Conservation (phyloP, 64 coral and sea anemone genomes). For the Porites australiensis region DNA sequence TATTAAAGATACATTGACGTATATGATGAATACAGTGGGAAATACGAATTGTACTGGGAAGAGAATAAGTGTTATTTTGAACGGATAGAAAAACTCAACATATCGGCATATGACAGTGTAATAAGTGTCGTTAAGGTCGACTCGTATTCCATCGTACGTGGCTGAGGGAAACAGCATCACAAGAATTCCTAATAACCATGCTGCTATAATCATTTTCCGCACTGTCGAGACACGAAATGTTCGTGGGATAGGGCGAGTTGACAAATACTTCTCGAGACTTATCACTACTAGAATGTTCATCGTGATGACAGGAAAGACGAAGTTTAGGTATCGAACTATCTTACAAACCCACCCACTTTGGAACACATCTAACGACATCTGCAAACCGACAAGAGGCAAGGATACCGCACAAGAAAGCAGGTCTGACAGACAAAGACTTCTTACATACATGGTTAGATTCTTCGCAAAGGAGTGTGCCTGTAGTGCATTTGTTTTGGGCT, state of each 20-base stretch:
- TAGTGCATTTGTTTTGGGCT: neutral
- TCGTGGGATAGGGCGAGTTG: neutral
- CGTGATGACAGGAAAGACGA: conserved; percentile 31
- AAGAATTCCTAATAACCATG: conserved; percentile 10
- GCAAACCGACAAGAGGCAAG: neutral
- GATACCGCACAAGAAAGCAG: neutral
- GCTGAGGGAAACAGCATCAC: neutral
- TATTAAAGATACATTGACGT: conserved; percentile 10
- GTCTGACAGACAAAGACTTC: conserved; percentile 12
- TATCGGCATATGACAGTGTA: conserved; percentile 32
- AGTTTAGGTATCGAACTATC: conserved; percentile 1
- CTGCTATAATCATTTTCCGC: conserved; percentile 1
- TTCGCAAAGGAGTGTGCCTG: neutral
- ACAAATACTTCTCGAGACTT: conserved; percentile 40
- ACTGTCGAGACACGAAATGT: neutral
- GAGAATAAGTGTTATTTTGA: neutral
- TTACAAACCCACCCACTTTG: conserved; percentile 41
- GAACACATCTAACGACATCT: conserved; percentile 36
- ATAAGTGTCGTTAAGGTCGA: neutral
- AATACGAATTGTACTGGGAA: conserved; percentile 1
- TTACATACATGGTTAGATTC: neutral
- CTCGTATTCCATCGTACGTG: neutral
- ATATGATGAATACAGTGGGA: conserved; percentile 18
- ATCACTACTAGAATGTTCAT: conserved; percentile 43
- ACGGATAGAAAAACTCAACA: neutral